phyloP scores from a whole-genome alignment of 1,140 invertebrate genomes.

The Sinella curviseta region DNA sequence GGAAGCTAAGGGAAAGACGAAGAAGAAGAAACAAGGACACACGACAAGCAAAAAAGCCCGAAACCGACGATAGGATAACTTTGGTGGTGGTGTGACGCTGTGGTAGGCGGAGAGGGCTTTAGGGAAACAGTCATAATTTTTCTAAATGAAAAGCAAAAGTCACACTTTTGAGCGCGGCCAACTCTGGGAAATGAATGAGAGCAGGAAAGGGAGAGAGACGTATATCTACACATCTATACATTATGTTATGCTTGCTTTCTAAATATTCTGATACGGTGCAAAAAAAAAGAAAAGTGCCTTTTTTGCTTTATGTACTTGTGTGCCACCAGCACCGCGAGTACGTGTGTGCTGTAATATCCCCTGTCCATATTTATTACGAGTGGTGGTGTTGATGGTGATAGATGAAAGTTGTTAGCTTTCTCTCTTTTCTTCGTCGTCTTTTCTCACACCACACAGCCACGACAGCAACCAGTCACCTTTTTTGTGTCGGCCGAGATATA shows the following conservation, averaged over 20 bases:
- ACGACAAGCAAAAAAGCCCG: background rate
- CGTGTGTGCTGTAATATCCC: too few species aligned
- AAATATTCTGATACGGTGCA: background rate
- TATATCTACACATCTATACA: too few species aligned
- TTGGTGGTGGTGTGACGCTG: background rate
- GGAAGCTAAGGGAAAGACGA: background rate
- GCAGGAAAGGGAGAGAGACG: background rate
- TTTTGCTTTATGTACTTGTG: background rate
- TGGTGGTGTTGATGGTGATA: background rate
- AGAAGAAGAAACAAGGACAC: background rate
- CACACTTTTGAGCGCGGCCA: background rate
- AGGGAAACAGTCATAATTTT: background rate
- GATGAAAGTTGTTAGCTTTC: background rate
- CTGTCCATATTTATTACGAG: background rate
- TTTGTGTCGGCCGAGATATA: too few species aligned
- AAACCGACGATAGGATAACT: background rate
- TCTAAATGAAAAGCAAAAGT: background rate
- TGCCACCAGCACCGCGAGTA: background rate
- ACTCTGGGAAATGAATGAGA: background rate
- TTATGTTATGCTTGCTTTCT: too few species aligned
- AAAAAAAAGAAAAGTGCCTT: background rate
- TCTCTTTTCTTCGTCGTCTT: background rate
- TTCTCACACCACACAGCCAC: too few species aligned
- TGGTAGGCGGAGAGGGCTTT: background rate
- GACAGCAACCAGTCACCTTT: too few species aligned